These are phyloP conservation scores for Gerosis bhagava DNA, from an alignment of 2,888 invertebrate species.

Conservation along the genomic window DNA sequence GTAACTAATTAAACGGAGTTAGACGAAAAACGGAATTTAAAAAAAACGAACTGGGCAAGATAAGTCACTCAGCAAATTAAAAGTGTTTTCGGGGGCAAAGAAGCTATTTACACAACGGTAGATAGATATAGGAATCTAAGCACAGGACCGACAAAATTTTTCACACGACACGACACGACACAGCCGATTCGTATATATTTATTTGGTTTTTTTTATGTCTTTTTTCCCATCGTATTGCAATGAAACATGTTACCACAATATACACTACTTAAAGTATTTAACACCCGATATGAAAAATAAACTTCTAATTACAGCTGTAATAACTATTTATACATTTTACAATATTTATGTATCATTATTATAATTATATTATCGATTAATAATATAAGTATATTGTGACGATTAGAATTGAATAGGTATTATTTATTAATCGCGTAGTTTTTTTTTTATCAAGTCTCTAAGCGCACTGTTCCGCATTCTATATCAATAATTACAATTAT, in stretches of 20 bases:
- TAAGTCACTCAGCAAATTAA: slow-evolving; percentile 32
- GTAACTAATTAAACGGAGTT: slow-evolving; percentile 12
- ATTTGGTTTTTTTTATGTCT: no score
- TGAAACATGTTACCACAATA: slow-evolving; percentile 72
- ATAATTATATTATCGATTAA: no score
- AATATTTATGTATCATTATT: slow-evolving; percentile 63
- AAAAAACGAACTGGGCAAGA: slow-evolving; percentile 43
- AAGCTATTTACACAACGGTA: slow-evolving; percentile 62
- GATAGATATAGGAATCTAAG: slow-evolving; percentile 51
- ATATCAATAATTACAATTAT: slow-evolving; percentile 52
- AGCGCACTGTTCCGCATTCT: slow-evolving; percentile 67
- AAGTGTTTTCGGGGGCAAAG: slow-evolving; percentile 35
- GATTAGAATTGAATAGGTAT: slow-evolving; percentile 55
- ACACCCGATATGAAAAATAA: slow-evolving; percentile 82
- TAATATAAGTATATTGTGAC: slow-evolving; percentile 58
- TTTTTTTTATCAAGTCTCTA: slow-evolving; percentile 65
- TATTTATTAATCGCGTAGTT: slow-evolving; percentile 56
- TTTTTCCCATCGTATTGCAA: slow-evolving; percentile 55
- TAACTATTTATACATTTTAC: slow-evolving; percentile 82
- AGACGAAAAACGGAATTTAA: slow-evolving; percentile 1
- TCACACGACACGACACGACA: slow-evolving; percentile 78
- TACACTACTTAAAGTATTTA: slow-evolving; percentile 79
- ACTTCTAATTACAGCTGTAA: slow-evolving; percentile 81
- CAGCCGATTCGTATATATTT: slow-evolving; percentile 77
- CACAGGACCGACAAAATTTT: slow-evolving; percentile 70